Base-by-base conservation (phyloP, 92 coral and sea anemone species). In the Phenganax marumi region DNA sequence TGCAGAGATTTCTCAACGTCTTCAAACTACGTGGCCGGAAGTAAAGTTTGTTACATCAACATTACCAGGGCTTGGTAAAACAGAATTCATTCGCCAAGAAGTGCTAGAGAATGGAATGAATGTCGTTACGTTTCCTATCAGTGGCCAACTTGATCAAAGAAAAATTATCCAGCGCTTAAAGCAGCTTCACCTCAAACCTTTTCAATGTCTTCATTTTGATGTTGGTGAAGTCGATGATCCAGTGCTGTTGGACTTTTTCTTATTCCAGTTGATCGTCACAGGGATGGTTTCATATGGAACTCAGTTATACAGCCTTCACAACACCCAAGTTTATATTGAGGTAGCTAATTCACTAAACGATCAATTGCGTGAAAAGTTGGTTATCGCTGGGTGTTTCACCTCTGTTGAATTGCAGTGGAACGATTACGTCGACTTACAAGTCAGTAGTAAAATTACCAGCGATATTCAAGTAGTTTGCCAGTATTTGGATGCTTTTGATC, bases 231-330 rank as follows among this genome's bases (percentile, higher is more conserved):
- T 91, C 12, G 89, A 86, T 43, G 92, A 91, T 70, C 87, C 97
- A 3, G 47, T 85, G 56, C 58, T 85, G 68, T 85, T 91, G 3
- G 97, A 91, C 81, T 89, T 88, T 12, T 91, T 91, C 56, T 81
- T 91, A 64, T 91, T 91, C 77, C 92, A 91, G 62, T 88, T 91
- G 24, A 84, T 91, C 33, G 90, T 88, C 11, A 77, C 90, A 9
- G 92, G 97, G 52, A 89, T 91, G 97, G 97, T 91, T 50, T 86
- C 92, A n/a, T 89, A 87, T 63, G 91, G 89, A 33, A 91, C 97
- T 14, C 80, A 75, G 76, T 50, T 89, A 19, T 89, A 85, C 63
- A 92, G 90, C 19, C 76, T 91, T 76, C 91, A 87, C 0, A 91
- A 92, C 52, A 58, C 60, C 12, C 69, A 58, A 18, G 85, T 91